Evolutionary conservation across 2,888 invertebrate genomes (phyloP), one percentile per base, ranked within the genome.

Genomic region (Coenonympha arcania): DNA sequence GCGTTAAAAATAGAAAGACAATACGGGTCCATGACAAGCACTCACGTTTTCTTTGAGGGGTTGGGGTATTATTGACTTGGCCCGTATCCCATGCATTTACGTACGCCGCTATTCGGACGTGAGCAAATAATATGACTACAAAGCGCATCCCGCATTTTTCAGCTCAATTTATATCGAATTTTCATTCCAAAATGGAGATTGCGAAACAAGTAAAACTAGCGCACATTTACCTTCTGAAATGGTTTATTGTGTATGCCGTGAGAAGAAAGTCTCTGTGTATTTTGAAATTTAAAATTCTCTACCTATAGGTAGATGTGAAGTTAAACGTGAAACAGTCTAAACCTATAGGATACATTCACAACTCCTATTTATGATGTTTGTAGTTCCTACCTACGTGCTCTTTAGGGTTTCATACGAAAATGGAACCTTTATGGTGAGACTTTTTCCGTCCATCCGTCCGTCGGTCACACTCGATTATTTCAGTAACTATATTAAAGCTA

Each of bases 21-120:
- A 44, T 50, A 44, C 43, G 20, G 44, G 16, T 41, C 28, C 28
- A 9, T 6, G 43, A 37, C 36, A 26, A 63, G 58, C 54, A 62
- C 63, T 56, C 61, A 60, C 61, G 63, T 59, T 60, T 58, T 54
- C 54, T 57, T 63, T 62, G 39, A 40, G 56, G 48, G 40, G 44
- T 50, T 48, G 47, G 48, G 48, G 39, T 47, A 37, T 55, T 57
- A 60, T 61, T 54, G 55, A 58, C 56, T 59, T 56, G 52, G 57
- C 55, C 55, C 52, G 54, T 54, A 63, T 62, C 56, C 56, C 53
- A 55, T 59, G 54, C 62, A 58, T 56, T 58, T 57, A 52, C 49
- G n/a, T 48, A 58, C 44, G 50, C 46, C 46, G 52, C 47, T 48
- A n/a, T n/a, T 34, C 50, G 50, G 46, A 59, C 57, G 56, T 59